Conservation (phyloP, 1,140 invertebrate species). For the Brachionus koreanus region DNA sequence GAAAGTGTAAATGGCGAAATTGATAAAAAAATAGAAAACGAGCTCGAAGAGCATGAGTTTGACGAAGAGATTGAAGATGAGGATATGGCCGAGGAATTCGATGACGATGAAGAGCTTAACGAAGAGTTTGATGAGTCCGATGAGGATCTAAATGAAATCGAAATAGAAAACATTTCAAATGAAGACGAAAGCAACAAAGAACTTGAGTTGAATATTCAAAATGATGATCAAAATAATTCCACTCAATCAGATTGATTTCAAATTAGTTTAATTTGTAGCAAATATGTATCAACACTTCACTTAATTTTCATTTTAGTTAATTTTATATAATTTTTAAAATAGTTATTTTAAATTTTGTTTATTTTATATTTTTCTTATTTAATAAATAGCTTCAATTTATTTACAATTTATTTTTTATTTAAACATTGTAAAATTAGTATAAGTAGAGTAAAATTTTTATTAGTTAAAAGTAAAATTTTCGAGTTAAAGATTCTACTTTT, state of each 20-base stretch:
- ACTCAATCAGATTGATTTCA: background rate
- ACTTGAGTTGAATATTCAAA: background rate
- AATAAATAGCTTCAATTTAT: too few species aligned
- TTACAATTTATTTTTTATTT: too few species aligned
- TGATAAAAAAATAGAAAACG: background rate
- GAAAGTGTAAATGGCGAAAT: background rate
- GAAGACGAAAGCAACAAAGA: background rate
- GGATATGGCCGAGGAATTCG: constrained; percentile 16
- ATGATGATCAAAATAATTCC: background rate
- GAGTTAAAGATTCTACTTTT: too few species aligned
- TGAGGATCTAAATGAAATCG: constrained; percentile 18
- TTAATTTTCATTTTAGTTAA: background rate
- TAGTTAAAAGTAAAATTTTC: too few species aligned
- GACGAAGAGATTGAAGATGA: constrained; percentile 32
- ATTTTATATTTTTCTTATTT: too few species aligned
- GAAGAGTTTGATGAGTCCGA: constrained; percentile 25
- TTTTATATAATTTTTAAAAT: background rate
- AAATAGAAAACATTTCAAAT: constrained; percentile 23
- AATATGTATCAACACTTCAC: background rate
- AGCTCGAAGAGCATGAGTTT: background rate
- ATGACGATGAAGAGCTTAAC: constrained; percentile 27
- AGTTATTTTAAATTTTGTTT: background rate
- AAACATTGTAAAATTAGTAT: too few species aligned
- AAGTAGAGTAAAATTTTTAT: too few species aligned
- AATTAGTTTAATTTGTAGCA: background rate